These are phyloP conservation scores for Villa cingulata DNA, from an alignment of 2,888 invertebrate species.

Conservation along the genomic window DNA sequence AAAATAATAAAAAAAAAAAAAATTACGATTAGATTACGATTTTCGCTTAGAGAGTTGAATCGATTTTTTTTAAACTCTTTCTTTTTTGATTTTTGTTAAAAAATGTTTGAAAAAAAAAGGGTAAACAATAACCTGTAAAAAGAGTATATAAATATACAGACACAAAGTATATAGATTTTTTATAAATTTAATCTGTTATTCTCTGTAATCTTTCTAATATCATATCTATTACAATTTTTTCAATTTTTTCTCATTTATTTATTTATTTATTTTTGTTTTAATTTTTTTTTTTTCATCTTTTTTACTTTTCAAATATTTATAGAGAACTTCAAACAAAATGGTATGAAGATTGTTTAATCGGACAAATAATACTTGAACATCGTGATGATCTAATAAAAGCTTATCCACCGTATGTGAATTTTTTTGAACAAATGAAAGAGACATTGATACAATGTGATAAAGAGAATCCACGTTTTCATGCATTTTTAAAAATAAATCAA, in stretches of 20 bases:
- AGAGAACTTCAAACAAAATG: constrained; percentile 44
- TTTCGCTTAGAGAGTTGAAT: too few species aligned
- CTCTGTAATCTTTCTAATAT: too few species aligned
- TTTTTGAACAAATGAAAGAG: constrained; percentile 93
- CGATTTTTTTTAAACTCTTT: too few species aligned
- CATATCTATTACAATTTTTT: too few species aligned
- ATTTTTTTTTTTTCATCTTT: not conserved
- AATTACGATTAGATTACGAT: too few species aligned
- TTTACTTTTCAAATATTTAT: not conserved
- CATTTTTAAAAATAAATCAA: constrained; percentile 91
- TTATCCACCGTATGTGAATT: constrained; percentile 97
- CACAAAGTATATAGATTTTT: too few species aligned
- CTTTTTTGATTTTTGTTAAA: too few species aligned
- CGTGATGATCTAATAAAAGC: constrained; percentile 80
- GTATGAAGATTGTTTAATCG: constrained; percentile 78
- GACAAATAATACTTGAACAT: constrained; percentile 76
- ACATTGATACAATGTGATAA: constrained; percentile 81
- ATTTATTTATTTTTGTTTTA: not conserved
- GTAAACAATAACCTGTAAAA: too few species aligned
- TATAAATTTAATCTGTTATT: too few species aligned
- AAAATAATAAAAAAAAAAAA: too few species aligned
- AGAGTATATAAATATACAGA: too few species aligned
- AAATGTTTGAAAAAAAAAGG: too few species aligned
- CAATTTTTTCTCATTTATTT: not conserved
- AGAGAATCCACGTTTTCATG: constrained; percentile 91